Conservation (phyloP, 2,888 invertebrate genomes). For the Phengaris arion region DNA sequence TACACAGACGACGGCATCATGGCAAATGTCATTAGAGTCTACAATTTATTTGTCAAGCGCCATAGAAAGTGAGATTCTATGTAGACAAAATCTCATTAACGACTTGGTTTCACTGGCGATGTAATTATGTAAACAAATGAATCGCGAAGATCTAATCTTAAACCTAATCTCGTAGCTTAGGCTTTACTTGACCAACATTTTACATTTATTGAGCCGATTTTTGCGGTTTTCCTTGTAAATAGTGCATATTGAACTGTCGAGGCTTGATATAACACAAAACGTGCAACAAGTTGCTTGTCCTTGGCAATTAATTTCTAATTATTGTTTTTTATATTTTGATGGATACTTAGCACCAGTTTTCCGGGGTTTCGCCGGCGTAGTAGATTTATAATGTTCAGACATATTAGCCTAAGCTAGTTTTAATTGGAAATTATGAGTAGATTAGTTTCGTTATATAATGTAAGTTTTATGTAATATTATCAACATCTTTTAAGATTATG, state of each 20-base stretch:
- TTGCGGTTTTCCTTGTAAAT: too few species aligned
- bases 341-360: neutral
- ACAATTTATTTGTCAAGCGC: slow-evolving; percentile 23
- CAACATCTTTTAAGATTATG: neutral
- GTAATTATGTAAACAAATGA: slow-evolving; percentile 22
- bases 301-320: neutral
- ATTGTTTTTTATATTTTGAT: neutral
- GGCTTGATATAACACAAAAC: too few species aligned
- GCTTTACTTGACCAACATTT: neutral
- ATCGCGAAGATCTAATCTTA: slow-evolving; percentile 9
- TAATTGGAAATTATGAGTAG: slow-evolving; percentile 9
- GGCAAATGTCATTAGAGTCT: slow-evolving; percentile 10
- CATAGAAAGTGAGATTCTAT: slow-evolving; percentile 18
- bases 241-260: too few species aligned
- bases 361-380: neutral
- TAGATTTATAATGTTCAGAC: neutral
- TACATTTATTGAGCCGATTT: neutral
- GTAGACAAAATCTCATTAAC: slow-evolving; percentile 23
- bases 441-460: neutral
- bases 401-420: slow-evolving; percentile 6
- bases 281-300: too few species aligned
- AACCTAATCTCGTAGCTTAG: neutral
- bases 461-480: neutral
- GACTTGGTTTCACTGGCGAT: neutral
- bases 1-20: neutral